Conservation (phyloP, 92 coral and sea anemone species). For the Hydrozoanthus gracilis region DNA sequence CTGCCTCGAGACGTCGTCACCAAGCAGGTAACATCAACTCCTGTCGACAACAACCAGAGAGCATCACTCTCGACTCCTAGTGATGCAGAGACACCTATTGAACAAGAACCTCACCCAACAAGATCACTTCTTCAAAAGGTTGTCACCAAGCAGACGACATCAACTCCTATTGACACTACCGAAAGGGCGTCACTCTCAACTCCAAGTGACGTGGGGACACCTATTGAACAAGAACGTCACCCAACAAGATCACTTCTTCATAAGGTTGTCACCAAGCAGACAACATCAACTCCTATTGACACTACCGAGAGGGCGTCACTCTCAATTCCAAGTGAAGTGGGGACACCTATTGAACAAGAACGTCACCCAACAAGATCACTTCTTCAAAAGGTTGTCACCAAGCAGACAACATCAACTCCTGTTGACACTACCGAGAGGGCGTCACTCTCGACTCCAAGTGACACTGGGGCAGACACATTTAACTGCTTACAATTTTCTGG, state of each 20-base stretch:
- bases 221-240: slow-evolving; percentile 20
- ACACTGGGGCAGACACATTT: slow-evolving; percentile 30
- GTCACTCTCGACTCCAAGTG: slow-evolving; percentile 57
- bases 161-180: slow-evolving; percentile 64
- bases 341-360: neutral
- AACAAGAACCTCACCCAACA: neutral
- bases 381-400: slow-evolving; percentile 57
- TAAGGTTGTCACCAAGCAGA: slow-evolving; percentile 56
- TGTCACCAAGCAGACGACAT: slow-evolving; percentile 56
- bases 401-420: slow-evolving; percentile 70
- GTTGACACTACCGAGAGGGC: slow-evolving; percentile 39
- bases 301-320: slow-evolving; percentile 40
- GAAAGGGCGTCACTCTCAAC: slow-evolving; percentile 47
- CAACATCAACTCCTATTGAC: slow-evolving; percentile 70
- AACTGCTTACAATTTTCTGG: slow-evolving; percentile 85
- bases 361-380: neutral
- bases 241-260: slow-evolving; percentile 14
- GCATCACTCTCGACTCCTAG: slow-evolving; percentile 59
- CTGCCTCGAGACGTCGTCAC: slow-evolving; percentile 59
- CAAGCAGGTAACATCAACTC: slow-evolving; percentile 67
- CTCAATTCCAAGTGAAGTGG: slow-evolving; percentile 59
- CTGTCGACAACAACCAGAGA: slow-evolving; percentile 46
- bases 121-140: slow-evolving; percentile 51
- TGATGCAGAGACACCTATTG: neutral
- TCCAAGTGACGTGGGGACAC: slow-evolving; percentile 74